phyloP scores from a whole-genome alignment of 1,140 invertebrate species.

The Streblospio benedicti region DNA sequence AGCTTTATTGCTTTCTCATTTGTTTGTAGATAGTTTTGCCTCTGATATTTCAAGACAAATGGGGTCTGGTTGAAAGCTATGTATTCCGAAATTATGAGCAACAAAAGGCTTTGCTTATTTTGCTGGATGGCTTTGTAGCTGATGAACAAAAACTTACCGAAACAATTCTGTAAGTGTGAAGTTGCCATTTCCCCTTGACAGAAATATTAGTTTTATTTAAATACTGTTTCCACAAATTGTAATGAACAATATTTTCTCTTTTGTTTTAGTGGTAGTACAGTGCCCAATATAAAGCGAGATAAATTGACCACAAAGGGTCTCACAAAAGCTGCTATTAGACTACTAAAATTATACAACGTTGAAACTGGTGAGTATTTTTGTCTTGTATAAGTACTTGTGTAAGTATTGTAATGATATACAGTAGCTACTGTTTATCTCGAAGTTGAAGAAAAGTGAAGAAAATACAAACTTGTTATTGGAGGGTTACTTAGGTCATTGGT shows the following conservation, averaged over 20 bases:
- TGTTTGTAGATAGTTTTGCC: conserved; percentile 56
- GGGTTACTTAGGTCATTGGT: too few relatives aligned
- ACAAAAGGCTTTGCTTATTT: conserved; percentile 53
- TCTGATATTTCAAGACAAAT: conserved; percentile 64
- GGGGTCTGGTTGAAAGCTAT: conserved; percentile 60
- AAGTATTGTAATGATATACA: too few relatives aligned
- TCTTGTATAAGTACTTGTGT: too few relatives aligned
- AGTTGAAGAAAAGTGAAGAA: too few relatives aligned
- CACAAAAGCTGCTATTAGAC: too few relatives aligned
- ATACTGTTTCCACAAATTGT: not conserved
- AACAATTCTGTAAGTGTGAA: conserved; percentile 23
- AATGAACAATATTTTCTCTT: not conserved
- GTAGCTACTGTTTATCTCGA: too few relatives aligned
- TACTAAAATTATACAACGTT: too few relatives aligned
- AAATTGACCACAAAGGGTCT: too few relatives aligned
- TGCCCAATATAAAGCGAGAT: too few relatives aligned
- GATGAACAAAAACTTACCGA: conserved; percentile 21
- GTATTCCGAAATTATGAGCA: conserved; percentile 53
- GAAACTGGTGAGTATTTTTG: too few relatives aligned
- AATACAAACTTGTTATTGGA: too few relatives aligned
- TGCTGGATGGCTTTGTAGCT: conserved; percentile 52
- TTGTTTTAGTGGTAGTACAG: not conserved
- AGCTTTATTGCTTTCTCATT: too few relatives aligned
- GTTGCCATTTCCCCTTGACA: conserved; percentile 5
- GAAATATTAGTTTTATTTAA: conserved; percentile 5